Evolutionary conservation across 2,113 vertebrate genomes (phyloP).

Genomic region (Mustela nigripes): DNA sequence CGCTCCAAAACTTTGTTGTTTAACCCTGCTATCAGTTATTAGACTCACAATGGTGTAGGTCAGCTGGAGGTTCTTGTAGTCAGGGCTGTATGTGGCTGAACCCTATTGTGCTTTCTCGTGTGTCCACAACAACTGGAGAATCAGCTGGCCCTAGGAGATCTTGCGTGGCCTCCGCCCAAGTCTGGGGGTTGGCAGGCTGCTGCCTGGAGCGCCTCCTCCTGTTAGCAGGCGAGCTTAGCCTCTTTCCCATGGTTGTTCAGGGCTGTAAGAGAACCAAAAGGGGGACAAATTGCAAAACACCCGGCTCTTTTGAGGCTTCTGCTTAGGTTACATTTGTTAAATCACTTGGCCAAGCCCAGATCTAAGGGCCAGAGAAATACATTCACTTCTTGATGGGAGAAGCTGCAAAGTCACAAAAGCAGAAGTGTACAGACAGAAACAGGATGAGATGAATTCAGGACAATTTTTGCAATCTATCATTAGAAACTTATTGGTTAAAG

Average conservation of each 20-base stretch:
- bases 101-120: neutral
- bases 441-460: neutral
- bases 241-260: neutral
- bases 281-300: neutral
- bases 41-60: neutral
- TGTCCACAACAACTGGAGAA: neutral
- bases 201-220: neutral
- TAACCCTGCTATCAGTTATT: neutral
- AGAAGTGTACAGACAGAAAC: neutral
- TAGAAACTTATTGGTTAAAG: neutral
- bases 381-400: neutral
- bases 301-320: neutral
- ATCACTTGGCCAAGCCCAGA: neutral
- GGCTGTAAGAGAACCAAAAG: neutral
- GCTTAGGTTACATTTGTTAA: neutral
- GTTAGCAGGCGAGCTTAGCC: neutral
- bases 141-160: fast-evolving
- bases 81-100: neutral
- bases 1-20: neutral
- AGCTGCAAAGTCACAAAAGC: neutral
- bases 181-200: neutral
- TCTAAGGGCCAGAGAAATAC: neutral
- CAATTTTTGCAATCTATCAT: neutral
- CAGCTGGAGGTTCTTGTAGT: neutral
- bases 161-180: neutral